Percentiles rank a stretch among this genome's conserved stretches.
These are phyloP conservation scores for Taurulus bubalis DNA, from an alignment of 2,113 vertebrate species.

Conservation along the genomic window DNA sequence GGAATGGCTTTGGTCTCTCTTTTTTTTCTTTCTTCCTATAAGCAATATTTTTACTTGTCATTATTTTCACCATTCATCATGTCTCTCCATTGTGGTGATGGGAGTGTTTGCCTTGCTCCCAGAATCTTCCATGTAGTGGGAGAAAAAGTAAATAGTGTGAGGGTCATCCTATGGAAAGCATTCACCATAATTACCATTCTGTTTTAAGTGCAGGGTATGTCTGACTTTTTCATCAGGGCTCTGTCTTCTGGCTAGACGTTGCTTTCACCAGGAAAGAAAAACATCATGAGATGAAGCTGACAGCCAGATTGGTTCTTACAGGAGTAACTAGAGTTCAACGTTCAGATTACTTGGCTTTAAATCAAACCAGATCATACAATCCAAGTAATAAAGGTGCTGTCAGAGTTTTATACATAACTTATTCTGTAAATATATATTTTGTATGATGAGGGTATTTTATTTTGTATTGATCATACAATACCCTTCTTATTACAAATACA, in stretches of 20 bases:
- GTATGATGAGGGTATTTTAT: background rate
- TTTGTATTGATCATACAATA: constrained; percentile 5
- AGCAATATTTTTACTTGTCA: constrained; percentile 24
- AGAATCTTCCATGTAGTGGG: constrained; percentile 50
- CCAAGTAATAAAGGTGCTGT: constrained; percentile 27
- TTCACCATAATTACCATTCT: constrained; percentile 66
- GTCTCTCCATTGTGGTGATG: constrained; percentile 37
- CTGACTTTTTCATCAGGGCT: constrained; percentile 53
- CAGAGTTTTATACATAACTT: constrained; percentile 7
- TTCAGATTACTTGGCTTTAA: constrained; percentile 21
- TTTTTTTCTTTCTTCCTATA: background rate
- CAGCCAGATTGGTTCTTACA: constrained; percentile 38
- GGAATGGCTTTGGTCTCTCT: background rate
- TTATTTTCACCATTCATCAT: constrained; percentile 38
- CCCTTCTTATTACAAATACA: constrained; percentile 5
- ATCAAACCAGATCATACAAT: constrained; percentile 37
- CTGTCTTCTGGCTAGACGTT: constrained; percentile 37
- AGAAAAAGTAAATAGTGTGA: constrained; percentile 59
- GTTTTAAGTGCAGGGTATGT: constrained; percentile 58
- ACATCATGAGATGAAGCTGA: constrained; percentile 52
- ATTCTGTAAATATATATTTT: background rate
- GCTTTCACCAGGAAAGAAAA: constrained; percentile 62
- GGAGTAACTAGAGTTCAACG: constrained; percentile 45
- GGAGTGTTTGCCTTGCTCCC: constrained; percentile 23
- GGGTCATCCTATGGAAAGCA: constrained; percentile 74